phyloP scores from a whole-genome alignment of 2,888 invertebrate genomes.

The Arctia plantaginis region DNA sequence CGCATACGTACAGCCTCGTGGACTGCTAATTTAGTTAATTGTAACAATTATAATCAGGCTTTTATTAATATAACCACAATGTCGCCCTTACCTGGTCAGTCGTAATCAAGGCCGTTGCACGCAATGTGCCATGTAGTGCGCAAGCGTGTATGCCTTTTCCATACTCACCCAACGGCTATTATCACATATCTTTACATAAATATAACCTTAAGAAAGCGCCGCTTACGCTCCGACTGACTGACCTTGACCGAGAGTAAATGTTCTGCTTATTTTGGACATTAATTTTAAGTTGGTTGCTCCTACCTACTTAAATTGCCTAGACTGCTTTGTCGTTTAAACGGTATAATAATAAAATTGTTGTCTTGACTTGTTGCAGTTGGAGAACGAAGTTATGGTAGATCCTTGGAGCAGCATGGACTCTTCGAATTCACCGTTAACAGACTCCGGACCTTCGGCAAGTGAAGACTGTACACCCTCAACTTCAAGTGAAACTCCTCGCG shows the following conservation, averaged over 20 bases:
- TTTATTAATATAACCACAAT: slow-evolving; percentile 46
- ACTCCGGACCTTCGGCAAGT: slow-evolving; percentile 84
- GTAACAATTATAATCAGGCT: slow-evolving; percentile 41
- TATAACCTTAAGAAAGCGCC: slow-evolving; percentile 56
- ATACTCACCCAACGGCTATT: slow-evolving; percentile 58
- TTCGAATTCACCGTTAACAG: slow-evolving; percentile 84
- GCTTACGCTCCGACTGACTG: slow-evolving; percentile 54
- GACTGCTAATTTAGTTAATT: slow-evolving; percentile 52
- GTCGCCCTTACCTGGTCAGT: slow-evolving; percentile 33
- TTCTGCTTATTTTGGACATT: slow-evolving; percentile 63
- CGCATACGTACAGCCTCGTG: slow-evolving; percentile 50
- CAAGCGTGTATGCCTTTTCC: slow-evolving; percentile 51
- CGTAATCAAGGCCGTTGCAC: slow-evolving; percentile 52
- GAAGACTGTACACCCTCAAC: slow-evolving; percentile 83
- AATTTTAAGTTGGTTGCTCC: slow-evolving; percentile 66
- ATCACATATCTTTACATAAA: slow-evolving; percentile 64
- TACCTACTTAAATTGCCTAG: slow-evolving; percentile 58
- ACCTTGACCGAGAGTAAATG: slow-evolving; percentile 71
- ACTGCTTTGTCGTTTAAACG: slow-evolving; percentile 58
- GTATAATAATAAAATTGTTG: slow-evolving; percentile 40
- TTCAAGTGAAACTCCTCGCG: slow-evolving; percentile 74
- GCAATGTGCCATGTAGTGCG: slow-evolving; percentile 39
- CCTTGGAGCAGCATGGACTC: slow-evolving; percentile 87
- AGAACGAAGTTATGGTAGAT: slow-evolving; percentile 86
- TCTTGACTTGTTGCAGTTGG: slow-evolving; percentile 82